These are phyloP conservation scores for Oligia fasciuncula DNA, from an alignment of 2,888 invertebrate genomes.

Conservation along the genomic window DNA sequence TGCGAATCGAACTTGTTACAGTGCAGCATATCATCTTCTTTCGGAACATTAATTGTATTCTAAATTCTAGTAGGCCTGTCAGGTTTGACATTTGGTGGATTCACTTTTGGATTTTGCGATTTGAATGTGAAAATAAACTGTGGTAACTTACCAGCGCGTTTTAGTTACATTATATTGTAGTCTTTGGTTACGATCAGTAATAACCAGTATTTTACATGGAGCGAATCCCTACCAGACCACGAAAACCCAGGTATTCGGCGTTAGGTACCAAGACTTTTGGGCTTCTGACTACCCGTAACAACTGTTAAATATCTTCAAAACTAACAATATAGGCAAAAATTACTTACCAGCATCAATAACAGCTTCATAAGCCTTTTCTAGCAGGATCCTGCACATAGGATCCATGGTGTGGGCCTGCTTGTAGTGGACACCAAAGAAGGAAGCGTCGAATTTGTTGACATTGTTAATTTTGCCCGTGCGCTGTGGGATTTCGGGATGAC, in stretches of 20 bases:
- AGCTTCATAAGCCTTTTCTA: constrained; percentile 95
- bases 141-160: too few relatives aligned
- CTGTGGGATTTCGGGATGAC: constrained; percentile 93
- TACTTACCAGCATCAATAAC: constrained; percentile 92
- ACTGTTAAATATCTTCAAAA: neutral
- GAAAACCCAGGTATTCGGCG: neutral
- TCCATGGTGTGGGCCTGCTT: constrained; percentile 94
- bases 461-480: constrained; percentile 93
- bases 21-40: too few relatives aligned
- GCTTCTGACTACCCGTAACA: neutral
- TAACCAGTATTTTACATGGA: neutral
- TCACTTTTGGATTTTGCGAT: too few relatives aligned
- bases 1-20: too few relatives aligned
- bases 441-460: constrained; percentile 93
- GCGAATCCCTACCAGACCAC: neutral
- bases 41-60: too few relatives aligned
- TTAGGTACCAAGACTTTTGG: neutral
- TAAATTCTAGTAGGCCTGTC: too few relatives aligned
- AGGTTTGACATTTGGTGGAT: too few relatives aligned
- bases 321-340: neutral
- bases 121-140: too few relatives aligned
- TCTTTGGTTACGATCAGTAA: too few relatives aligned
- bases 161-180: too few relatives aligned
- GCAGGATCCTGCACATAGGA: constrained; percentile 93
- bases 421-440: constrained; percentile 93